phyloP scores from a whole-genome alignment of 1,140 invertebrate genomes.

The Anadara kagoshimensis region DNA sequence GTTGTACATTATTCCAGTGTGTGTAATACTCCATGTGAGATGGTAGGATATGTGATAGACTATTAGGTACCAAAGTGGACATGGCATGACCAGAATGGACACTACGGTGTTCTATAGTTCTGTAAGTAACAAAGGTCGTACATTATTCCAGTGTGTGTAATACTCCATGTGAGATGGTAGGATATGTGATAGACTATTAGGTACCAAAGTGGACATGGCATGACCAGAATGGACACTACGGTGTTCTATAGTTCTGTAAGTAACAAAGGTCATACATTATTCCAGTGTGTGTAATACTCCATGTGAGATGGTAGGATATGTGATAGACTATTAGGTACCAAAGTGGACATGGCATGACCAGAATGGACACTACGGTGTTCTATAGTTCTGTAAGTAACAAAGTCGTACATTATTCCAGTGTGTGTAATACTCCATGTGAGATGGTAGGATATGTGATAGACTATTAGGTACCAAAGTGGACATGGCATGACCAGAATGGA shows the following conservation, averaged over 20 bases:
- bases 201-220: slow-evolving; percentile 77
- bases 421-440: slow-evolving; percentile 88
- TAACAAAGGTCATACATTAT: slow-evolving; percentile 82
- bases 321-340: slow-evolving; percentile 78
- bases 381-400: slow-evolving; percentile 73
- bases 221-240: slow-evolving; percentile 48
- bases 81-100: slow-evolving; percentile 72
- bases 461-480: slow-evolving; percentile 77
- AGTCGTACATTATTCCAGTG: slow-evolving; percentile 85
- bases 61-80: slow-evolving; percentile 76
- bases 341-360: slow-evolving; percentile 74
- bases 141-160: slow-evolving; percentile 88
- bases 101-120: slow-evolving; percentile 47
- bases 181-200: slow-evolving; percentile 80
- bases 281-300: slow-evolving; percentile 90
- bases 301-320: slow-evolving; percentile 82
- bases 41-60: slow-evolving; percentile 79
- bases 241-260: slow-evolving; percentile 53
- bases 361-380: slow-evolving; percentile 38
- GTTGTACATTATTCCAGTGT: slow-evolving; percentile 87
- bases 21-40: slow-evolving; percentile 87
- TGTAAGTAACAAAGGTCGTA: slow-evolving; percentile 77
- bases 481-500: slow-evolving; percentile 72
- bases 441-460: slow-evolving; percentile 78
- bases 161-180: slow-evolving; percentile 82